These are phyloP conservation scores for Drosophila monieri DNA, from an alignment of 2,888 invertebrate species.

Conservation along the genomic window DNA sequence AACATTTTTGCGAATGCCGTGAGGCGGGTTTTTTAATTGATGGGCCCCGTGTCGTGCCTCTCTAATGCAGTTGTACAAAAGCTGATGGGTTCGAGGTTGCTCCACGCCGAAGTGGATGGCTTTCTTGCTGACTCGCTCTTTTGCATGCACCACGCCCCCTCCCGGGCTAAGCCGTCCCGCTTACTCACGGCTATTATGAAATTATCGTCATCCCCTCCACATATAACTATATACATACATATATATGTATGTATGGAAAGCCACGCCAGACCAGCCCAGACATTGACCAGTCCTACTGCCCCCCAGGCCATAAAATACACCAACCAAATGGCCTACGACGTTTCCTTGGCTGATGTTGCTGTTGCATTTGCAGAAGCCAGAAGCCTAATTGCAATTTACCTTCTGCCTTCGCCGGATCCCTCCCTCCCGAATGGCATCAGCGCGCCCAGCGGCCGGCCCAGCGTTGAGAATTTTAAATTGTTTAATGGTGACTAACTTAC, in stretches of 20 bases:
- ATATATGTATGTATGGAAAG: slow-evolving; percentile 4
- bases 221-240: neutral
- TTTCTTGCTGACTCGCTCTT: slow-evolving; percentile 64
- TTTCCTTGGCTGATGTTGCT: slow-evolving; percentile 34
- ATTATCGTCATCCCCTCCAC: slow-evolving; percentile 64
- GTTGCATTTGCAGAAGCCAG: slow-evolving; percentile 79
- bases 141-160: slow-evolving; percentile 76
- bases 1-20: slow-evolving; percentile 74
- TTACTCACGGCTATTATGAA: slow-evolving; percentile 73
- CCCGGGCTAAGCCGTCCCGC: slow-evolving; percentile 45
- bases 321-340: slow-evolving; percentile 66
- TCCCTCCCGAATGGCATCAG: slow-evolving; percentile 28
- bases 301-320: slow-evolving; percentile 77
- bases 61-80: slow-evolving; percentile 80
- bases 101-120: neutral
- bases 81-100: slow-evolving; percentile 52
- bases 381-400: slow-evolving; percentile 83
- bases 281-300: slow-evolving; percentile 65
- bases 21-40: slow-evolving; percentile 73
- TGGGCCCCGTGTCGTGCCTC: slow-evolving; percentile 54
- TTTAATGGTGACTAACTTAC: slow-evolving; percentile 80
- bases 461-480: slow-evolving; percentile 79
- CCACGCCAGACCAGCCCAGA: slow-evolving; percentile 44
- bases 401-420: slow-evolving; percentile 51
- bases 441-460: slow-evolving; percentile 40